Conservation (phyloP, 2,797 vertebrate genomes). For the Enteromius anoplus region DNA sequence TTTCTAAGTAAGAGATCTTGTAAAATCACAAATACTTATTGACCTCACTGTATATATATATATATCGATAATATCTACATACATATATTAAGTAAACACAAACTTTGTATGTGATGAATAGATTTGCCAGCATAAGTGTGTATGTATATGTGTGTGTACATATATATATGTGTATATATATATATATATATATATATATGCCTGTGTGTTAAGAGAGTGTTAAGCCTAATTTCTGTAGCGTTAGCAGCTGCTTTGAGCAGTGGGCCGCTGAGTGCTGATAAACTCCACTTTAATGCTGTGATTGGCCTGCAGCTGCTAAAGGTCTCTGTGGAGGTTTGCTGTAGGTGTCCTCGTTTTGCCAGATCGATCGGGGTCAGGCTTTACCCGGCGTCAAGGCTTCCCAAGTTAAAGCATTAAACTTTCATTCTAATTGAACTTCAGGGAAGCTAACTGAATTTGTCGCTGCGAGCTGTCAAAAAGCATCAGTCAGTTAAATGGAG, state of each 20-base stretch:
- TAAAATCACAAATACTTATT: too few species aligned
- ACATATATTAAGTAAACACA: too few species aligned
- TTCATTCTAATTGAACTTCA: constrained; percentile 76
- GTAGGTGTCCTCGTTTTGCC: constrained; percentile 48
- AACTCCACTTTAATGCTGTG: neutral
- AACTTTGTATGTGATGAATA: too few species aligned
- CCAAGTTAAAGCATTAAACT: constrained; percentile 74
- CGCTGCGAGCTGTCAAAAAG: constrained; percentile 75
- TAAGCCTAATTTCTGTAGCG: neutral
- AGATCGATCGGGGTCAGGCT: constrained; percentile 69
- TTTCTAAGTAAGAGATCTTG: too few species aligned
- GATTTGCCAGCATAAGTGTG: too few species aligned
- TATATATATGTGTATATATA: too few species aligned
- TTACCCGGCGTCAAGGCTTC: constrained; percentile 68
- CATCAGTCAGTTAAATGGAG: constrained; percentile 82
- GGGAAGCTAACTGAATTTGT: constrained; percentile 75
- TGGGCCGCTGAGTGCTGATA: neutral
- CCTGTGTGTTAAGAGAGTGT: neutral
- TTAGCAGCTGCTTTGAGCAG: neutral
- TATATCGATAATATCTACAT: too few species aligned
- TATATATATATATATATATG: neutral
- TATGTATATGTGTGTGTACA: too few species aligned
- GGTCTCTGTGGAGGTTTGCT: constrained; percentile 49
- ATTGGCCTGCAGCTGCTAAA: constrained; percentile 26
- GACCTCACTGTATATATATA: too few species aligned